Evolutionary conservation across 30 jellyfish, hydroid and myxozoan genomes (phyloP), one percentile per base, ranked within the genome.

Genomic region (Pseudorhiza aurosa): DNA sequence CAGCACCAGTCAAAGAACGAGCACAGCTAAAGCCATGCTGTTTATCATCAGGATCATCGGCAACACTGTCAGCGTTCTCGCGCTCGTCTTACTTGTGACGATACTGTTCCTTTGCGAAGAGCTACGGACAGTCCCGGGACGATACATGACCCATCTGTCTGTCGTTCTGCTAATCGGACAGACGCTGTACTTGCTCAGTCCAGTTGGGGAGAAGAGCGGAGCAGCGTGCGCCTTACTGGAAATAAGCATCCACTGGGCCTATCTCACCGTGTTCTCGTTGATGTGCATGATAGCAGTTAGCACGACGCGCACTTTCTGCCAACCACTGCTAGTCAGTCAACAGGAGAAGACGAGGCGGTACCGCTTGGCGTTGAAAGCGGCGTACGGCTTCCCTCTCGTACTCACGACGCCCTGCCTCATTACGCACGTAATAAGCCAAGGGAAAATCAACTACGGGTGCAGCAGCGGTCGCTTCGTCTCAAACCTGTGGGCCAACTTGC

Each of bases 41-140:
- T 24, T 4, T 31, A 58, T 15, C 25, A 29, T 27, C 17, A 53
- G 24, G 22, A 19, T 77, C 2, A 33, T 63, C 4, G 90, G 81
- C 6, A 77, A 77, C 49, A 44, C 90, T 3, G 30, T 25, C 17
- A 77, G 90, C 57, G 49, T 77, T 19, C 21, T 62, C 11, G 21
- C 72, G 40, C 82, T 77, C 50, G 9, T 24, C 9, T 2, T 59
- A 4, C 90, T 77, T 8, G 62, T 77, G 2, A 18, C 15, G 35
- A 77, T 64, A 33, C 11, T 77, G 0, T n/a, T 11, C 8, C 53
- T 64, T 9, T 60, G 42, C 55, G 33, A 62, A 42, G 90, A 77
- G 12, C 82, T 77, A 22, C 47, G 42, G 35, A 59, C 90, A 18
- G 53, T 77, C 6, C 82, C 90, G 18, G 90, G 90, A 18, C 65